These are phyloP conservation scores for Damaliscus lunatus DNA, from an alignment of 2,113 vertebrate species.

Conservation along the genomic window DNA sequence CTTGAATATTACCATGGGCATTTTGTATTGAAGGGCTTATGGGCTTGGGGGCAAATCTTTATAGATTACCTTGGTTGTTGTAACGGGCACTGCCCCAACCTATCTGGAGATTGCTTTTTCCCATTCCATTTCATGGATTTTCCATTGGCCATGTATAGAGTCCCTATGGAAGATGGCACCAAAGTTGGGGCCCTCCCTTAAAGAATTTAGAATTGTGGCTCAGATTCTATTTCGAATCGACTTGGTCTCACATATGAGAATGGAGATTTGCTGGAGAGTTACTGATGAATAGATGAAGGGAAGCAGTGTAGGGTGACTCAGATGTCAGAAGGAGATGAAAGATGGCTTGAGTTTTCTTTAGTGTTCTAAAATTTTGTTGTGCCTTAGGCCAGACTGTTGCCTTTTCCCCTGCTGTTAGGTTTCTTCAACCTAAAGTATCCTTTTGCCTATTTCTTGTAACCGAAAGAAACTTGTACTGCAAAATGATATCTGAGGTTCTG, in stretches of 20 bases:
- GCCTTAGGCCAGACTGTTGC: not conserved
- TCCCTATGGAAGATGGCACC: not conserved
- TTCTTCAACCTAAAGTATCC: not conserved
- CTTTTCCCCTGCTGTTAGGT: not conserved
- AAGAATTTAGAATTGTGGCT: not conserved
- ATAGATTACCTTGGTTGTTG: not conserved
- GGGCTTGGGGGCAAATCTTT: not conserved
- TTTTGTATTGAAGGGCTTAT: not conserved
- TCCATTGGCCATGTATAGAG: not conserved
- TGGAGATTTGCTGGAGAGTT: not conserved
- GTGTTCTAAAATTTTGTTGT: not conserved
- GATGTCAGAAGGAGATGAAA: not conserved
- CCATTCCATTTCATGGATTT: not conserved
- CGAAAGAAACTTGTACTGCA: not conserved
- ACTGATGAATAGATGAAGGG: not conserved
- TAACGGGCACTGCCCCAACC: rapidly evolving
- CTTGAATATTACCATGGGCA: not conserved
- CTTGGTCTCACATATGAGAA: not conserved
- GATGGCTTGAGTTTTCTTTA: not conserved
- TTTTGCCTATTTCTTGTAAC: not conserved
- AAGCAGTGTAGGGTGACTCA: not conserved
- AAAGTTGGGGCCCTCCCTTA: not conserved
- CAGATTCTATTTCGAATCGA: not conserved
- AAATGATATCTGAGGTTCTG: not conserved
- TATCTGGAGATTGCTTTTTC: not conserved